Percentiles rank a stretch among this genome's conserved stretches.
Conservation (phyloP, 1,140 invertebrate species). For the Oryctes rhinoceros region DNA sequence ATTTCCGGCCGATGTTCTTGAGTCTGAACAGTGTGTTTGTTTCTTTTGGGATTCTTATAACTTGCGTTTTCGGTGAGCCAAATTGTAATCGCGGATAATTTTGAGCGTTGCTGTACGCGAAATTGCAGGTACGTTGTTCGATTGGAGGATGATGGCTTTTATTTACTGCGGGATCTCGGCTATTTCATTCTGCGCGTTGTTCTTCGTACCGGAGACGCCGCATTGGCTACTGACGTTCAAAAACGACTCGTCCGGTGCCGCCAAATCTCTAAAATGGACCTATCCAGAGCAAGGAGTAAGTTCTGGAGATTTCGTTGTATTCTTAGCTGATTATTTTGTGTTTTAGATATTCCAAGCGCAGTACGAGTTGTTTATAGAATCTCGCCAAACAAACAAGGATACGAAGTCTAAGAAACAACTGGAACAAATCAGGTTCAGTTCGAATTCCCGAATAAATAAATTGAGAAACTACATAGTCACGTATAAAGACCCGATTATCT, state of each 20-base stretch:
- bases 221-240: constrained; percentile 66
- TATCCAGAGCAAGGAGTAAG: constrained; percentile 54
- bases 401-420: constrained; percentile 18
- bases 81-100: constrained; percentile 44
- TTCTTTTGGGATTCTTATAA: constrained; percentile 67
- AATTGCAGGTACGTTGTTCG: constrained; percentile 56
- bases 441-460: constrained; percentile 38
- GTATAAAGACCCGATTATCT: constrained; percentile 58
- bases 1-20: constrained; percentile 65
- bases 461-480: constrained; percentile 44
- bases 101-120: not conserved
- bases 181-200: constrained; percentile 57
- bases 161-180: constrained; percentile 60
- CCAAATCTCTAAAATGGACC: constrained; percentile 61
- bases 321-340: constrained; percentile 34
- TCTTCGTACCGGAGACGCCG: constrained; percentile 67
- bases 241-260: constrained; percentile 55
- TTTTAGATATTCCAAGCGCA: constrained; percentile 57
- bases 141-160: constrained; percentile 63
- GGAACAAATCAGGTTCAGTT: constrained; percentile 16
- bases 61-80: constrained; percentile 58
- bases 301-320: not conserved
- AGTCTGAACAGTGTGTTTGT: constrained; percentile 68
- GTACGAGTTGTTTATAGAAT: constrained; percentile 55
- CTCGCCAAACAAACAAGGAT: constrained; percentile 39